Conservation (phyloP, 2,797 vertebrate genomes). For the Phoxinus dragarum region DNA sequence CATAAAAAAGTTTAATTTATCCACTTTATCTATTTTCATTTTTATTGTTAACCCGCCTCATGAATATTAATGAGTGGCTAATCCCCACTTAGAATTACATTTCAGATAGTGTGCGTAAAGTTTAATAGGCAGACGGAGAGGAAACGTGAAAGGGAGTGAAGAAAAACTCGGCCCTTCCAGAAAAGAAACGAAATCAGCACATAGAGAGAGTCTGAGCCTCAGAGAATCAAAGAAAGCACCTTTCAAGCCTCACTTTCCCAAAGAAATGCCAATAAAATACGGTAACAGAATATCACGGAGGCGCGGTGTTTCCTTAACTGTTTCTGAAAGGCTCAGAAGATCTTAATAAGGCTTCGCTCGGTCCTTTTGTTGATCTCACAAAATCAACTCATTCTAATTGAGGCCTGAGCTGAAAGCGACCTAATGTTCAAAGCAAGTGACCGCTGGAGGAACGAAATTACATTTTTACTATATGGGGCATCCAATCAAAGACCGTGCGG, state of each 20-base stretch:
- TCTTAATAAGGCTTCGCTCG: constrained; percentile 76
- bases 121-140: constrained; percentile 76
- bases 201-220: constrained; percentile 59
- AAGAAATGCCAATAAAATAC: constrained; percentile 77
- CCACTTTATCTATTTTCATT: constrained; percentile 71
- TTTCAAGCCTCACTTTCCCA: constrained; percentile 69
- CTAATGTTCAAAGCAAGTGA: constrained; percentile 88
- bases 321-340: constrained; percentile 74
- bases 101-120: constrained; percentile 81
- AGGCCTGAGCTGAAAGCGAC: constrained; percentile 86
- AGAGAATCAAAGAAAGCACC: constrained; percentile 75
- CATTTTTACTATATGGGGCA: constrained; percentile 74
- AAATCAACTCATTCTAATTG: constrained; percentile 84
- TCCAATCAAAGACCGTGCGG: constrained; percentile 76
- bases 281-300: constrained; percentile 79
- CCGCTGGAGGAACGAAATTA: constrained; percentile 79
- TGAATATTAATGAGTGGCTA: constrained; percentile 83
- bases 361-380: constrained; percentile 82
- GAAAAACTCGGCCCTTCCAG: constrained; percentile 63
- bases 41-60: constrained; percentile 75
- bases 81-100: constrained; percentile 86
- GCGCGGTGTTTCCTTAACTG: constrained; percentile 79
- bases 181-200: constrained; percentile 67
- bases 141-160: constrained; percentile 62
- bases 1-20: constrained; percentile 68